Percentiles rank a stretch among this genome's conserved stretches.
These are phyloP conservation scores for Tipula helvola DNA, from an alignment of 2,888 invertebrate genomes.

Conservation along the genomic window DNA sequence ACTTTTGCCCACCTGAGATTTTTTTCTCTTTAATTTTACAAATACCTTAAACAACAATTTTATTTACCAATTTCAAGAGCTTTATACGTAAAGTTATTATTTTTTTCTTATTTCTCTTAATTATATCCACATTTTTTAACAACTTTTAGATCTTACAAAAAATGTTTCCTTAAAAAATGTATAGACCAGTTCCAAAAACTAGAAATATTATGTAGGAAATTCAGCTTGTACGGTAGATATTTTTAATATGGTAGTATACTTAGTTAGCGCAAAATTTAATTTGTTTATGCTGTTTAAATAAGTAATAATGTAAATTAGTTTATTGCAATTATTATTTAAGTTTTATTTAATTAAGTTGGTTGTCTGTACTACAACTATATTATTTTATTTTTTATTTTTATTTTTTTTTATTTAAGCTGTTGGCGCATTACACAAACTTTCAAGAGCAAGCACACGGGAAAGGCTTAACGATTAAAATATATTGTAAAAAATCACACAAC, in stretches of 20 bases:
- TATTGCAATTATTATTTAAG: not conserved
- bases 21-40: too few relatives aligned
- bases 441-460: constrained; percentile 21
- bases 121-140: too few relatives aligned
- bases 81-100: too few relatives aligned
- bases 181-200: too few relatives aligned
- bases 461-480: constrained; percentile 19
- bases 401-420: constrained; percentile 39
- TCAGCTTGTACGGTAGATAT: not conserved
- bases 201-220: not conserved
- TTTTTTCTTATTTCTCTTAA: too few relatives aligned
- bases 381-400: constrained; percentile 25
- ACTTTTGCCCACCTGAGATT: too few relatives aligned
- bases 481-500: not conserved
- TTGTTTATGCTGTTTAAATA: not conserved
- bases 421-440: constrained; percentile 42
- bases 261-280: not conserved
- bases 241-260: too few relatives aligned
- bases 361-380: not conserved
- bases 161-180: too few relatives aligned
- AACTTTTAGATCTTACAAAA: too few relatives aligned
- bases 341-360: not conserved
- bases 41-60: too few relatives aligned
- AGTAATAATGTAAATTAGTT: not conserved
- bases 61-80: too few relatives aligned